Conservation (phyloP, 2,888 invertebrate genomes). For the Dyspetes luteomarginatus region DNA sequence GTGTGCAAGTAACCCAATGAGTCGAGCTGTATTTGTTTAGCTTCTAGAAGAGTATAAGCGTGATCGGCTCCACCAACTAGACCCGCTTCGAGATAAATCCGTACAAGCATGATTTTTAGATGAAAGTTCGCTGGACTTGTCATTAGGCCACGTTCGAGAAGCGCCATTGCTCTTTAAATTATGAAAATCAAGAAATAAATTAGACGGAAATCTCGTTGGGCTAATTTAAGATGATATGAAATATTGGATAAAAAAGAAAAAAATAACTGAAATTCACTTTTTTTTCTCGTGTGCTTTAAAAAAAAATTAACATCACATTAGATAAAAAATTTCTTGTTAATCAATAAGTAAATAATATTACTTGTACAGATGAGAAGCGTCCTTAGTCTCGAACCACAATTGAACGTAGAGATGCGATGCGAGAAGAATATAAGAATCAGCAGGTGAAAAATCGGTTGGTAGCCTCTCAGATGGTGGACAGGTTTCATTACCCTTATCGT, state of each 20-base stretch:
- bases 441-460: conserved; percentile 89
- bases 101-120: conserved; percentile 92
- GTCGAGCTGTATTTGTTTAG: conserved; percentile 97
- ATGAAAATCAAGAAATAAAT: conserved; percentile 9
- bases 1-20: conserved; percentile 94
- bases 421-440: conserved; percentile 92
- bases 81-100: conserved; percentile 87
- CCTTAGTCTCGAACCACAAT: conserved; percentile 84
- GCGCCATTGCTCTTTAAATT: conserved; percentile 76
- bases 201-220: background rate
- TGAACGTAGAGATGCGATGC: conserved; percentile 89
- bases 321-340: conserved; percentile 14
- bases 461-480: conserved; percentile 85
- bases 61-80: conserved; percentile 79
- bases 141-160: conserved; percentile 78
- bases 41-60: conserved; percentile 86
- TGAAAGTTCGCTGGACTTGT: conserved; percentile 94
- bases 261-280: conserved; percentile 13
- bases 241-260: background rate
- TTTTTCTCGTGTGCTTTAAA: background rate
- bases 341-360: conserved; percentile 62
- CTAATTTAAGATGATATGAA: no score
- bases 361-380: conserved; percentile 81
- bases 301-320: background rate
- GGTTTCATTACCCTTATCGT: conserved; percentile 77